phyloP scores from a whole-genome alignment of 2,888 invertebrate species.

The Cheilosia grossa region DNA sequence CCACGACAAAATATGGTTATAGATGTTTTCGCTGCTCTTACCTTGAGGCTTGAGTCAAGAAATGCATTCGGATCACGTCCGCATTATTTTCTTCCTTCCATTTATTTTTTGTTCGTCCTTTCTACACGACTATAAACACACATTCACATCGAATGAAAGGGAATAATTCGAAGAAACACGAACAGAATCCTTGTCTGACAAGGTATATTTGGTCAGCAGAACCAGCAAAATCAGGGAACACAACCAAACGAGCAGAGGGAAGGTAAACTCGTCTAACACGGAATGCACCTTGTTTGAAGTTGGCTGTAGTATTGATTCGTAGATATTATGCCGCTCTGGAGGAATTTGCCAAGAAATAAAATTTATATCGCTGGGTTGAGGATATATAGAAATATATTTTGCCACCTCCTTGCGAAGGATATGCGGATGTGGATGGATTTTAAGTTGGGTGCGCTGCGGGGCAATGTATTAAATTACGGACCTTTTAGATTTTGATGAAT shows the following conservation, averaged over 20 bases:
- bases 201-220: slow-evolving; percentile 70
- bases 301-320: slow-evolving; percentile 60
- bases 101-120: slow-evolving; percentile 28
- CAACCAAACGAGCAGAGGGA: slow-evolving; percentile 19
- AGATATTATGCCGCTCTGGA: slow-evolving; percentile 40
- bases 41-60: slow-evolving; percentile 47
- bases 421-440: slow-evolving; percentile 36
- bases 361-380: slow-evolving; percentile 66
- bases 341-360: slow-evolving; percentile 67
- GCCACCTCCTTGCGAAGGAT: slow-evolving; percentile 16
- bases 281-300: slow-evolving; percentile 59
- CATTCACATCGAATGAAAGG: slow-evolving; percentile 11
- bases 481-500: slow-evolving; percentile 74
- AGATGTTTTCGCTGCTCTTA: slow-evolving; percentile 31
- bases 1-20: slow-evolving; percentile 48
- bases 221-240: slow-evolving; percentile 60
- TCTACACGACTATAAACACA: slow-evolving; percentile 29
- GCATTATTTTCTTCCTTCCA: slow-evolving; percentile 1
- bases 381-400: neutral
- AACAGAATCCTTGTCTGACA: slow-evolving; percentile 58
- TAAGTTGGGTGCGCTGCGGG: neutral
- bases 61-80: slow-evolving; percentile 72
- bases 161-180: slow-evolving; percentile 30
- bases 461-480: slow-evolving; percentile 65
- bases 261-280: slow-evolving; percentile 10